Evolutionary conservation across 2,797 vertebrate species (phyloP).

Genomic region (Cyprinodon diabolis): DNA sequence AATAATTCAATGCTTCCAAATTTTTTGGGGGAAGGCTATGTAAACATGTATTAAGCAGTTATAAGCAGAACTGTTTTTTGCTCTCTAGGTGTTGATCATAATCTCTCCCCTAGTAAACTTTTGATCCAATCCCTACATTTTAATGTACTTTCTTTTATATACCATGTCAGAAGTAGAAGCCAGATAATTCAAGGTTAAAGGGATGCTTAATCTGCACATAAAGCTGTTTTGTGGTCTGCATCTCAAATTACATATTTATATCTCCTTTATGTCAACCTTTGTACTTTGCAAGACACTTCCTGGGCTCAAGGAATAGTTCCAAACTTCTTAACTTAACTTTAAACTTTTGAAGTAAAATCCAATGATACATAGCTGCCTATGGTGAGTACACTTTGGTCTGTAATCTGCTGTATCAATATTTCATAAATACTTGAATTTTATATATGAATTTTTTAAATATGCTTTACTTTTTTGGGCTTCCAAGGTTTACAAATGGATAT

Average conservation of each 20-base stretch:
- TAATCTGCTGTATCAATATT: slow-evolving; percentile 19
- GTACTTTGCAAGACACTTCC: slow-evolving; percentile 30
- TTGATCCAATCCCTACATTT: not conserved
- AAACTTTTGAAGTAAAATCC: slow-evolving; percentile 37
- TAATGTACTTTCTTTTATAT: slow-evolving; percentile 7
- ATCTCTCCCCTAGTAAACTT: not conserved
- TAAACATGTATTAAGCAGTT: not conserved
- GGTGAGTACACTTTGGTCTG: slow-evolving; percentile 38
- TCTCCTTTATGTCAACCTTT: slow-evolving; percentile 44
- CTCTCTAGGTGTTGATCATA: not conserved
- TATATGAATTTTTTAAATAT: too few species aligned
- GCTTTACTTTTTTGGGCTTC: not conserved
- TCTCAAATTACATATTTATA: slow-evolving; percentile 45
- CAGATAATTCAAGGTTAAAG: slow-evolving; percentile 66
- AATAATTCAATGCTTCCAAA: not conserved
- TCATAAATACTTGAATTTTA: too few species aligned
- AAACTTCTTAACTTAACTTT: slow-evolving; percentile 14
- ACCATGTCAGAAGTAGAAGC: slow-evolving; percentile 52
- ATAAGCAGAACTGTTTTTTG: not conserved
- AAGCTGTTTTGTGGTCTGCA: slow-evolving; percentile 35
- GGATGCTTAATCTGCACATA: slow-evolving; percentile 37
- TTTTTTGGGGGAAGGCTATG: too few species aligned
- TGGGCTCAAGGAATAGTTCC: slow-evolving; percentile 29
- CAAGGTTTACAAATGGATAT: slow-evolving; percentile 11
- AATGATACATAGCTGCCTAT: slow-evolving; percentile 24